Evolutionary conservation across 1,140 invertebrate species (phyloP), one percentile per base, ranked within the genome.

Genomic region (Leptopilina boulardi): DNA sequence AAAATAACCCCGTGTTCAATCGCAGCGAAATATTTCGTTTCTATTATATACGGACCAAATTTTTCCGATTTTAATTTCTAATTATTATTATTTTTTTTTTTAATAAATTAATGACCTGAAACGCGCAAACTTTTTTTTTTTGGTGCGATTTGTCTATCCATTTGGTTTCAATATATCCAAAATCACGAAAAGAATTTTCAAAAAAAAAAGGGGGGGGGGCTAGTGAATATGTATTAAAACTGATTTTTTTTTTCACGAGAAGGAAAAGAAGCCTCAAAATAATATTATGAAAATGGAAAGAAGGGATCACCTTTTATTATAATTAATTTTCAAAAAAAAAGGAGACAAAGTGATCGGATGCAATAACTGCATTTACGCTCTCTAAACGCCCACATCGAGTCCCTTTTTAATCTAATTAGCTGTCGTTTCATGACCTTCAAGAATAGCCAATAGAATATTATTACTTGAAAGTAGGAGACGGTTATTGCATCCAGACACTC

Each of bases 61-160:
- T 21, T 44, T 42, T 71, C 30, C 34, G 34, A 41, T 71, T 71
- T 71, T 66, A 72, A 18, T 66, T 72, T 71, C 59, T 15, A 71
- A 74, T 70, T n/a, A 23, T 13, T 75, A 11, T n/a, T 70, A 13
- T 34, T 34, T 38, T 38, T 38, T 0, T 38, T n/a, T n/a, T n/a
- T n/a, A n/a, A 38, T 38, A 38, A 38, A 54, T 56, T n/a, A n/a
- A n/a, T 66, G 76, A n/a, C 13, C 34, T 19, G 19, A 54, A 78
- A 23, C 72, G 78, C 59, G 59, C 13, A 66, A 47, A 38, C 8
- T 38, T 38, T 34, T 34, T 34, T 34, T 34, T 34, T 77, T 71
- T 76, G 85, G 86, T 88, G 86, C 83, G 79, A 84, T 80, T 87
- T 88, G 88, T 90, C 89, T 89, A 90, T 90, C 89, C 88, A 87